Evolutionary conservation across 2,888 invertebrate genomes (phyloP), one percentile per base, ranked within the genome.

Genomic region (Apodemia mormo): DNA sequence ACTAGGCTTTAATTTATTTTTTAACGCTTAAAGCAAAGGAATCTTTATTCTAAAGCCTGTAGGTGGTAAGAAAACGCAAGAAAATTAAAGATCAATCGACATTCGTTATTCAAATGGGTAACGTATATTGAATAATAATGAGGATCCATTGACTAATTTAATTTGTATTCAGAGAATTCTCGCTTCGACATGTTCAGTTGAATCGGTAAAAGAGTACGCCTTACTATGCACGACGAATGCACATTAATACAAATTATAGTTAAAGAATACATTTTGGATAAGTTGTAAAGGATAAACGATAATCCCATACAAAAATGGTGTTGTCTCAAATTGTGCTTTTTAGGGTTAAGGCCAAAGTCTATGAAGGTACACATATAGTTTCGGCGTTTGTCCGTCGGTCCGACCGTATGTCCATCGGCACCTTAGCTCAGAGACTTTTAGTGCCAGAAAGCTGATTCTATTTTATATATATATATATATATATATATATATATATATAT

Each of bases 151-250:
- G 64, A 64, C 64, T 64, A 64, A 64, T 64, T 37, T 64, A 37
- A 64, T 64, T 64, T 64, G 37, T 64, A 64, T 64, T 64, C 64
- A 64, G 64, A 64, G 64, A 64, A 64, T 64, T 37, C 64, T 64
- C 37, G 64, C 37, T 64, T 64, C 64, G 64, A 64, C 64, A 64
- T 64, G 33, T 64, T 37, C 14, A 54, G 64, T 64, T 37, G 64
- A 64, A 64, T 64, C 64, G 64, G 64, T 64, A 37, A 68, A 68
- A 61, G 43, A 43, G 43, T 61, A 68, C 68, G 45, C 58, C 30
- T 68, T 68, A 68, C 30, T 37, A 68, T 61, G 68, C 29, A 58
- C 8, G 1, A 61, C 43, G 43, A 43, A 43, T 43, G n/a, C n/a
- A 33, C 37, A 37, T 64, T 64, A 64, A 14, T 64, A 37, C 64